A percentile compares a stretch with the other conserved stretches of the same genome.
Evolutionary conservation across 2,113 vertebrate genomes (phyloP).

Genomic region (Pavo muticus): DNA sequence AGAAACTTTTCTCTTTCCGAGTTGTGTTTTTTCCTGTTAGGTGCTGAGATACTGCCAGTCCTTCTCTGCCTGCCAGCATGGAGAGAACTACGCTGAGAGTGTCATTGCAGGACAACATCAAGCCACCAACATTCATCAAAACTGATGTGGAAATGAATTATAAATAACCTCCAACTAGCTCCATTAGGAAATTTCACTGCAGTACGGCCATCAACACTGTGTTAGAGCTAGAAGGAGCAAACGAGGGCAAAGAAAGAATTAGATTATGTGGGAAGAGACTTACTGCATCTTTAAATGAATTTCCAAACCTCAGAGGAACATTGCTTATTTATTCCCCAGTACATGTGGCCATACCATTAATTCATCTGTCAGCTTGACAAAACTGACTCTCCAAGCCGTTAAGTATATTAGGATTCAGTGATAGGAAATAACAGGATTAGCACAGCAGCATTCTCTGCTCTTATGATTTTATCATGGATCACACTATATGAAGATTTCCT

Average conservation of each 20-base stretch:
- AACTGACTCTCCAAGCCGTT: background rate
- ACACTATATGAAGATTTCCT: background rate
- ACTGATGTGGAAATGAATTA: background rate
- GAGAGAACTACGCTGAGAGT: background rate
- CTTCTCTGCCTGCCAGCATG: background rate
- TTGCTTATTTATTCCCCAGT: background rate
- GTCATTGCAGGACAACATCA: background rate
- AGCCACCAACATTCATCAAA: background rate
- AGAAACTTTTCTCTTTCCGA: background rate
- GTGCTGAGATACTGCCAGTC: background rate
- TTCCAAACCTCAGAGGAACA: background rate
- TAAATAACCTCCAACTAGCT: slow-evolving; percentile 1
- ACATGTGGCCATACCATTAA: background rate
- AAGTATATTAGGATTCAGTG: background rate
- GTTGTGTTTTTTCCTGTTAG: background rate
- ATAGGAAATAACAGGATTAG: slow-evolving; percentile 8
- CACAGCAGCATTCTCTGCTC: background rate
- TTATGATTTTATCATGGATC: background rate
- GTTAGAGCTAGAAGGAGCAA: background rate
- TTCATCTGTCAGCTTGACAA: slow-evolving; percentile 1
- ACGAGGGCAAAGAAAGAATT: background rate
- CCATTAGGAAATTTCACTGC: background rate
- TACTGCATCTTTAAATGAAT: slow-evolving; percentile 1
- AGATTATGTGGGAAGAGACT: background rate
- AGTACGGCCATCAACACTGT: background rate